Base-by-base conservation (phyloP, 2,888 invertebrate genomes). In the Microplitis manilae region DNA sequence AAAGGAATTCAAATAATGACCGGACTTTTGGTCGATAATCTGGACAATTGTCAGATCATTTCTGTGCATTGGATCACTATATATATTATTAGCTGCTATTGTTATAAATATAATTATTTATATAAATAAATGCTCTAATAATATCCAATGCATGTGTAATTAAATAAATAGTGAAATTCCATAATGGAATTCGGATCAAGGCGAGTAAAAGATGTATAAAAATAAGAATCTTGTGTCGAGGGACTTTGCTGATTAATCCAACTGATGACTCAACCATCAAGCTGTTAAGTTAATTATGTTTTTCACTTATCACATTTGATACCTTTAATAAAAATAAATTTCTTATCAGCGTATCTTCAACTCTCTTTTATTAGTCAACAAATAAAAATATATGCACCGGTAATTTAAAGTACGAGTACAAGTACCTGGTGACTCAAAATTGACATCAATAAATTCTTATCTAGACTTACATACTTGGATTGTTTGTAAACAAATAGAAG, bases 131-230 rank as follows among this genome's bases (percentile, higher is more conserved):
- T 30, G 4, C 30, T 30, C 30, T 2, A 30, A 30, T 30, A 30
- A 30, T 2, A 30, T 30, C 30, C 30, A 30, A 30, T 30, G 2
- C 30, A 30, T 30, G 30, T 2, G 50, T 50, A 50, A 50, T 50
- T 50, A 50, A 50, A 50, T 50, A 5, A 50, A 50, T 50, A 50
- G 13, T 50, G 8, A 50, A 50, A 50, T 13, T 50, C 13, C 1
- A 50, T 8, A 50, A 50, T 62, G 62, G 20, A 62, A 62, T 62
- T 17, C 20, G 15, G 62, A 62, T 62, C 62, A 62, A 62, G 62
- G 62, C 20, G 5, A 5, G 9, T 20, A 15, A 62, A 62, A 62
- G 62, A 62, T 8, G 50, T 50, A 50, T 50, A 50, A 50, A 50
- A 50, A 50, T 50, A 50, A 9, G 50, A 50, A 50, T 50, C 13